Evolutionary conservation across 2,888 invertebrate species (phyloP), one percentile per base, ranked within the genome.

Genomic region (Oasisia sp.): DNA sequence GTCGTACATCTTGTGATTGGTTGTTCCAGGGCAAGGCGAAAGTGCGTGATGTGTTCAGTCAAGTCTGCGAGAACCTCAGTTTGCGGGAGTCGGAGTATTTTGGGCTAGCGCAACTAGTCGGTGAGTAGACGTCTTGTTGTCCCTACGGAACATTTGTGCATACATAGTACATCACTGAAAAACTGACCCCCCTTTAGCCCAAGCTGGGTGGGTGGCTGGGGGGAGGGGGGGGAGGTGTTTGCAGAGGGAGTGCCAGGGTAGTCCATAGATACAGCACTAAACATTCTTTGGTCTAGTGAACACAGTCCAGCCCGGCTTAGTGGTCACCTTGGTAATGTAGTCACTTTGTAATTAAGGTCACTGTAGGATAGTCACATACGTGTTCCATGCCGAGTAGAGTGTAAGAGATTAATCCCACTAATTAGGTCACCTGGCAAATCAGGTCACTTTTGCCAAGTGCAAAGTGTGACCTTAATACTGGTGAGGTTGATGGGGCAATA

Each of bases 41-140:
- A 96, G 98, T 98, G 96, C 98, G 98, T 96, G 98, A 98, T 96
- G 97, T 98, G 94, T 98, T 98, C 96, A 97, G 97, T 95, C 97
- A 98, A 96, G 98, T 98, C 97, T 98, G 97, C 96, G 97, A 97
- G 94, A 98, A 98, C 97, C 97, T 98, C 97, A 98, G 98, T 96
- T 97, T 98, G 97, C 97, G 97, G 97, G 98, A 98, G 97, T 97
- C 97, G 95, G 98, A 98, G 96, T 97, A 98, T 95, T 98, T 98
- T 97, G 98, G 98, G 96, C 97, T 98, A 96, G 98, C 98, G 95
- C 97, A 98, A 95, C 97, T 98, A 96, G 98, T 98, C 97, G 98
- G 98, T 98, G 96, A 97, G 97, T 97, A 38, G n/a, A n/a, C 74
- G 5, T 74, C 27, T 74, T 74, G 38, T 74, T 74, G 27, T 74